These are phyloP conservation scores for Radopholus similis DNA, from an alignment of 1,140 invertebrate genomes.

Conservation along the genomic window DNA sequence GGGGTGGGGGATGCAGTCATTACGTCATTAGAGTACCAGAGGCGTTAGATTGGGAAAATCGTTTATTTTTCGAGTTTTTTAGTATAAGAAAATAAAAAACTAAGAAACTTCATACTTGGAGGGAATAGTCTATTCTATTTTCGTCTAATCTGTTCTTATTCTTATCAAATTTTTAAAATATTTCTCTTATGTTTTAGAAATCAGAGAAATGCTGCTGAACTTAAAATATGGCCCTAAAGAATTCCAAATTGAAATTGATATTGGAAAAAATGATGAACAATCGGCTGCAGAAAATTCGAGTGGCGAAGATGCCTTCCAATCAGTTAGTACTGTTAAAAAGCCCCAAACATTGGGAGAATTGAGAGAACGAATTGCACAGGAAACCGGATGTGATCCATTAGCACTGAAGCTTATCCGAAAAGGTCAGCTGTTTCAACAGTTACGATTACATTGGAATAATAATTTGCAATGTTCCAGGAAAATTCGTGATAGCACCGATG, in stretches of 20 bases:
- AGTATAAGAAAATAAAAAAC: too few species aligned
- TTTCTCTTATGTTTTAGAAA: too few species aligned
- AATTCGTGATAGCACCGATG: slow-evolving; percentile 21
- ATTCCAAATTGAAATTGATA: slow-evolving; percentile 1
- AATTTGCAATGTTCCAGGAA: slow-evolving; percentile 18
- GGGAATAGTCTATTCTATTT: too few species aligned
- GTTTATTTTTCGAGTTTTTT: too few species aligned
- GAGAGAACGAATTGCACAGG: slow-evolving; percentile 17
- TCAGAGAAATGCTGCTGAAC: slow-evolving; percentile 3
- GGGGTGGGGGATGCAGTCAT: too few species aligned
- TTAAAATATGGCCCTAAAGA: slow-evolving; percentile 9
- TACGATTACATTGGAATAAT: too few species aligned
- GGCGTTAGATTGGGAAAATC: too few species aligned
- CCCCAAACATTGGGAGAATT: slow-evolving; percentile 19
- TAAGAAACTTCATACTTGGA: too few species aligned
- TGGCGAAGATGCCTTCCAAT: background rate
- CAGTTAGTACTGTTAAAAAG: too few species aligned
- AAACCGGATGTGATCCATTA: slow-evolving; percentile 2
- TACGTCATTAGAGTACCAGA: too few species aligned
- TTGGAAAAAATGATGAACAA: background rate
- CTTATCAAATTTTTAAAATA: background rate
- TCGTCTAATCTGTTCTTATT: background rate
- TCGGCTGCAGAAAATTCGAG: background rate
- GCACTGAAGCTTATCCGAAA: slow-evolving; percentile 29
- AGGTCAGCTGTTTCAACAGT: too few species aligned